These are phyloP conservation scores for Scotopteryx bipunctaria DNA, from an alignment of 2,888 invertebrate genomes.

Conservation along the genomic window DNA sequence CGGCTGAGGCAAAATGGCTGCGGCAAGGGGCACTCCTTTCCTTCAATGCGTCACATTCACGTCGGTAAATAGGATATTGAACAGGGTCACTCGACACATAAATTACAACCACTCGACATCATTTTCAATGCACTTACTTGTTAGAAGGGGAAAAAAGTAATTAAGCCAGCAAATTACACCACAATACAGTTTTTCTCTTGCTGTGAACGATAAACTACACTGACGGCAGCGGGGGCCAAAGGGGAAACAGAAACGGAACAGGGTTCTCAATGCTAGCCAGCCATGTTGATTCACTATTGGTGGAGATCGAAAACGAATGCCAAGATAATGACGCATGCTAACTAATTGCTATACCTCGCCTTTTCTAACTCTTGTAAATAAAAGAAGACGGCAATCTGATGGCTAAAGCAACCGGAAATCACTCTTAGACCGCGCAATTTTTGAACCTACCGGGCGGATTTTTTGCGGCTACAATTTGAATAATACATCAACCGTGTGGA, in stretches of 20 bases:
- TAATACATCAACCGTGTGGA: too few species aligned
- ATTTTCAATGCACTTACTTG: slow-evolving; percentile 78
- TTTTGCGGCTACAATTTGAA: not conserved
- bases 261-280: slow-evolving; percentile 76
- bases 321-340: slow-evolving; percentile 24
- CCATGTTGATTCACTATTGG: slow-evolving; percentile 61
- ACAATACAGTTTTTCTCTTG: slow-evolving; percentile 82
- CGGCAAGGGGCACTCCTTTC: slow-evolving; percentile 84
- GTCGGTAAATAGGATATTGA: slow-evolving; percentile 54
- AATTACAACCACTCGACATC: slow-evolving; percentile 62
- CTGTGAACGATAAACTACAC: slow-evolving; percentile 82
- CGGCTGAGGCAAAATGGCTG: slow-evolving; percentile 83
- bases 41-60: slow-evolving; percentile 85
- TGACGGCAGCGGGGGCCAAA: slow-evolving; percentile 81
- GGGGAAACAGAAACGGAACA: slow-evolving; percentile 82
- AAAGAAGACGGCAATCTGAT: slow-evolving; percentile 23
- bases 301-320: slow-evolving; percentile 34
- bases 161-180: slow-evolving; percentile 82
- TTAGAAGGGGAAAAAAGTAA: slow-evolving; percentile 81
- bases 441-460: slow-evolving; percentile 6
- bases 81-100: slow-evolving; percentile 59
- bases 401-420: slow-evolving; percentile 41
- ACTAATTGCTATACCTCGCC: slow-evolving; percentile 9
- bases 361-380: slow-evolving; percentile 16
- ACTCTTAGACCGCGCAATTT: slow-evolving; percentile 30